Percentiles rank a stretch among this genome's conserved stretches.
Evolutionary conservation across 2,888 invertebrate species (phyloP).

Genomic region (Xestoiulus laeticollis): DNA sequence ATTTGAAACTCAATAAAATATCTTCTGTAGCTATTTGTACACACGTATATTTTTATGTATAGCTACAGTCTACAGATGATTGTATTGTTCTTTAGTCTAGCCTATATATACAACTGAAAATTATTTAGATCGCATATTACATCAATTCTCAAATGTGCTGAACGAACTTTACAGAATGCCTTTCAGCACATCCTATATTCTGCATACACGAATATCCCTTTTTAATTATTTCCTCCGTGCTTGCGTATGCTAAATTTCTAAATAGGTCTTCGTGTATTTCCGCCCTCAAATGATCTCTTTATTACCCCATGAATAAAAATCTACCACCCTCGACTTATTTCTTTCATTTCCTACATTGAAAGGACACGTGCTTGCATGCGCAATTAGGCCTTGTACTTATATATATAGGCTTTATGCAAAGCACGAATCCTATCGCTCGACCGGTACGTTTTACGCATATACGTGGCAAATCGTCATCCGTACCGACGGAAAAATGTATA

Average conservation of each 20-base stretch:
- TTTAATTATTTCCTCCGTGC: not conserved
- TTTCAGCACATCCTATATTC: not conserved
- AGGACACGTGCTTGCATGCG: slow-evolving; percentile 8
- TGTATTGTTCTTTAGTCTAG: too few relatives aligned
- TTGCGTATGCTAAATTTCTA: not conserved
- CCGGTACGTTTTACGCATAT: not conserved
- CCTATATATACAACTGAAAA: too few relatives aligned
- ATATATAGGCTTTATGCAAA: not conserved
- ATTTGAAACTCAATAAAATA: too few relatives aligned
- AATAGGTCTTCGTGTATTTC: not conserved
- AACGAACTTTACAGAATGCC: too few relatives aligned
- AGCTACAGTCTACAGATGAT: too few relatives aligned
- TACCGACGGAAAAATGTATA: not conserved
- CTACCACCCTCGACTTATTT: not conserved
- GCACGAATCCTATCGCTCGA: not conserved
- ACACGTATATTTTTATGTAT: too few relatives aligned
- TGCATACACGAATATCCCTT: not conserved
- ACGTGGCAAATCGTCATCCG: not conserved
- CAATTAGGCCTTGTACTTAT: not conserved
- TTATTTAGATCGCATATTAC: too few relatives aligned
- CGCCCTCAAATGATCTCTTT: slow-evolving; percentile 31
- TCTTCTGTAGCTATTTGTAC: too few relatives aligned
- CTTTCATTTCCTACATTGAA: not conserved
- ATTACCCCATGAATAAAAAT: slow-evolving; percentile 23
- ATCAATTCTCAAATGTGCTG: too few relatives aligned